phyloP scores from a whole-genome alignment of 2,113 vertebrate species.

The Onychorhynchus coronatus region DNA sequence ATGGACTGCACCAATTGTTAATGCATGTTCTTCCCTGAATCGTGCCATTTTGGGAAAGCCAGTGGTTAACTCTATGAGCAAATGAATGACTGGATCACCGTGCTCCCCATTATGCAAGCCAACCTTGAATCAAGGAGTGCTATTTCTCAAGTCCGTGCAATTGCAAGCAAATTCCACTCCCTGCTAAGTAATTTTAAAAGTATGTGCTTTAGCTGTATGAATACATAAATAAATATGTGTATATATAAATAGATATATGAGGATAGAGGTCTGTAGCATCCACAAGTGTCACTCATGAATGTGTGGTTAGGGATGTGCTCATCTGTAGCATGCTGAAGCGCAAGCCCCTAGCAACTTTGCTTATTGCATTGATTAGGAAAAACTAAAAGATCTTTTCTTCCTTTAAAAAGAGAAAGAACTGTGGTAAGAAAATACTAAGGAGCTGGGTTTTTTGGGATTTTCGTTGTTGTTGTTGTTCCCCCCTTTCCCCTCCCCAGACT shows the following conservation, averaged over 20 bases:
- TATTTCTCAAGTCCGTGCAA: neutral
- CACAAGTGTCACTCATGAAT: neutral
- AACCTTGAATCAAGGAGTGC: neutral
- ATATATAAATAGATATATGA: neutral
- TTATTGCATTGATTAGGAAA: constrained; percentile 32
- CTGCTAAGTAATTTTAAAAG: neutral
- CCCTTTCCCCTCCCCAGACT: neutral
- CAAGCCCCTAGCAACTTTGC: neutral
- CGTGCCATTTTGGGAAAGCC: constrained; percentile 25
- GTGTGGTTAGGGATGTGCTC: neutral
- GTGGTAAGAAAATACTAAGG: constrained; percentile 63
- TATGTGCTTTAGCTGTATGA: neutral
- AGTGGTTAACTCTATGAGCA: neutral
- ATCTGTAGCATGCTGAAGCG: neutral
- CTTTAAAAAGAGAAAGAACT: neutral
- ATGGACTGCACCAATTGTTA: neutral
- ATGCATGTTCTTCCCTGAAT: neutral
- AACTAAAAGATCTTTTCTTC: constrained; percentile 67
- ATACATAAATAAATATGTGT: neutral
- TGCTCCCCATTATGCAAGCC: neutral
- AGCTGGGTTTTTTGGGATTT: neutral
- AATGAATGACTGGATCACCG: neutral
- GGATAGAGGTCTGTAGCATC: neutral
- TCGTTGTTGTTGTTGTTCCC: neutral
- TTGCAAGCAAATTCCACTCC: neutral